Conservation (phyloP, 2,797 vertebrate genomes). For the Xiphorhynchus erythropygius region DNA sequence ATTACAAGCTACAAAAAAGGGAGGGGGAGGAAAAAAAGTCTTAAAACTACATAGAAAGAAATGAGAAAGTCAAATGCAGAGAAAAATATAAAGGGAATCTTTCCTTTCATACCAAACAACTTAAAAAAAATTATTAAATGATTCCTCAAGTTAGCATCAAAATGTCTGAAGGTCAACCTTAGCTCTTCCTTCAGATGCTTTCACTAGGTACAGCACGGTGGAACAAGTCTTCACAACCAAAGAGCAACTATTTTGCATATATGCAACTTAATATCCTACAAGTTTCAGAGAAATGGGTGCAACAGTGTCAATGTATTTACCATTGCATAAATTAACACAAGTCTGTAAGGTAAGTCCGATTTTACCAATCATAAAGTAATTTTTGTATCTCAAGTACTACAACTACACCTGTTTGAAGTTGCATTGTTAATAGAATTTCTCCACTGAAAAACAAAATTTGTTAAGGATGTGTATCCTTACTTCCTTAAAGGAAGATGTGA, state of each 20-base stretch:
- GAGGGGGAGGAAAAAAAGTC: accelerated
- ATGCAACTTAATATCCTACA: background rate
- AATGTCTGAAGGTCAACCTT: background rate
- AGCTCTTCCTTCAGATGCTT: background rate
- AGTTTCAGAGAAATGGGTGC: background rate
- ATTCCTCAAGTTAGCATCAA: background rate
- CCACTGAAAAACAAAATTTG: background rate
- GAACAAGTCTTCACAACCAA: background rate
- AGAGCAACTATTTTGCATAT: background rate
- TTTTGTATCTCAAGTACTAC: background rate
- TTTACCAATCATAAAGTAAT: background rate
- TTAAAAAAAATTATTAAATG: background rate
- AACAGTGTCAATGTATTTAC: background rate
- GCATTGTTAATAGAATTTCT: background rate
- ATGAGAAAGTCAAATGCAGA: background rate
- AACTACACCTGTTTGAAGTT: background rate
- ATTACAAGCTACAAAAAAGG: constrained; percentile 88
- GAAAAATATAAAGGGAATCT: background rate
- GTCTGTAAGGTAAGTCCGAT: background rate
- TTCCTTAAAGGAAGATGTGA: background rate
- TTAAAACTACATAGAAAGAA: background rate
- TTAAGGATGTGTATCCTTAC: background rate
- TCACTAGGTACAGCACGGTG: background rate
- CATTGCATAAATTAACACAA: background rate
- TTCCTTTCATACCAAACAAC: background rate